Evolutionary conservation across 2,113 vertebrate genomes (phyloP).

Genomic region (Syrmaticus mikado): DNA sequence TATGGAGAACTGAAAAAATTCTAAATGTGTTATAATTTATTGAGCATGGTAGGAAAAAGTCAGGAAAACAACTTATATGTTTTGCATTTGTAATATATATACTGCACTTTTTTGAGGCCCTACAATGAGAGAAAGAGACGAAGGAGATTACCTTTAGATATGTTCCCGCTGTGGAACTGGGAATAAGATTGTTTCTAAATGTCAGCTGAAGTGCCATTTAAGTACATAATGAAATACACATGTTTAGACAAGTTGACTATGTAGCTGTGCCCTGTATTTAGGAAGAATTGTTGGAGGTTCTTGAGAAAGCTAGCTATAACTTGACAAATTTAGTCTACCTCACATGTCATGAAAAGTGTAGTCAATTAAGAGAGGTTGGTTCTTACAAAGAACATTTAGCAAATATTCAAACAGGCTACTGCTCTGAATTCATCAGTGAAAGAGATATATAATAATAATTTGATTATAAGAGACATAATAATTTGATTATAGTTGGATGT

Average conservation of each 20-base stretch:
- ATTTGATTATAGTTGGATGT: neutral
- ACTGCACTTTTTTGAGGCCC: neutral
- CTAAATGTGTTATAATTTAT: neutral
- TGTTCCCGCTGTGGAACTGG: neutral
- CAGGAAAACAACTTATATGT: neutral
- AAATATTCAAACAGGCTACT: neutral
- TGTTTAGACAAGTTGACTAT: neutral
- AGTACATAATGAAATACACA: no score
- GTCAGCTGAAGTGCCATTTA: neutral
- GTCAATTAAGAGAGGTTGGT: neutral
- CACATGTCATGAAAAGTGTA: neutral
- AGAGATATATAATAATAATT: neutral
- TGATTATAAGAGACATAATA: no score
- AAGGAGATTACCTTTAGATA: neutral
- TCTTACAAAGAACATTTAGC: neutral
- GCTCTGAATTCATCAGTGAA: neutral
- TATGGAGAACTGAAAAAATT: neutral
- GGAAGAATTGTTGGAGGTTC: neutral
- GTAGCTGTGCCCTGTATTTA: neutral
- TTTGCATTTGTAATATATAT: neutral
- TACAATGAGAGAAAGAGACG: neutral
- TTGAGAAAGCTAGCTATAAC: neutral
- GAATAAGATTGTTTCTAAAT: neutral
- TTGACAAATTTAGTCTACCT: neutral
- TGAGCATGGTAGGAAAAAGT: neutral